Conservation (phyloP, 2,888 invertebrate species). For the Scelioninae gen. 2 region DNA sequence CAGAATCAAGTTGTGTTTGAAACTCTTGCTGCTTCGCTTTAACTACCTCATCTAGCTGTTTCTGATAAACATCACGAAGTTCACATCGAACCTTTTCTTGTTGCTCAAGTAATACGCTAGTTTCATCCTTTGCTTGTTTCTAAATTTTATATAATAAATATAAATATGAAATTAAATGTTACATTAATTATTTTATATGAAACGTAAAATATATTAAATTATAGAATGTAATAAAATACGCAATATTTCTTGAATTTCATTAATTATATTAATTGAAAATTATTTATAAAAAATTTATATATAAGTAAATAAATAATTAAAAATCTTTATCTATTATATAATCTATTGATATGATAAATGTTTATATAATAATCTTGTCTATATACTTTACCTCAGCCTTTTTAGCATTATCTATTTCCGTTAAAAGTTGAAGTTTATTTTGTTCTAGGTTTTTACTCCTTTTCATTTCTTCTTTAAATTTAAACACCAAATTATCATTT, state of each 20-base stretch:
- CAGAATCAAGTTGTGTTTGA: constrained; percentile 83
- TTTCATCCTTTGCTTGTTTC: constrained; percentile 75
- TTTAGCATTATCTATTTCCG: constrained; percentile 76
- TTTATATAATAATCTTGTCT: neutral
- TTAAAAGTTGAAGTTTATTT: constrained; percentile 78
- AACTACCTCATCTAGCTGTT: constrained; percentile 87
- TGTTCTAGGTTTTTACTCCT: constrained; percentile 77
- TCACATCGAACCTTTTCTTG: constrained; percentile 82
- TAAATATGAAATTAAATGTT: too few species aligned
- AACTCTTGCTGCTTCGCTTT: constrained; percentile 86
- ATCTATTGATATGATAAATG: too few species aligned
- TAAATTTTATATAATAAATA: too few species aligned
- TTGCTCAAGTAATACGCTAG: constrained; percentile 75
- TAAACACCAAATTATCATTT: constrained; percentile 77
- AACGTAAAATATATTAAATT: too few species aligned
- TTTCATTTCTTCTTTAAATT: constrained; percentile 77
- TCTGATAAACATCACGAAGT: constrained; percentile 85
- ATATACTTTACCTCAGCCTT: constrained; percentile 72
- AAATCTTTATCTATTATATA: too few species aligned
- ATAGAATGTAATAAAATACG: too few species aligned
- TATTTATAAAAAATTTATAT: too few species aligned
- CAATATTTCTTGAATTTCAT: too few species aligned
- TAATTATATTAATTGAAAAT: too few species aligned
- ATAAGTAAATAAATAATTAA: too few species aligned
- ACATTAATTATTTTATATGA: too few species aligned